phyloP scores from a whole-genome alignment of 1,140 invertebrate species.

The Papilio helenus region DNA sequence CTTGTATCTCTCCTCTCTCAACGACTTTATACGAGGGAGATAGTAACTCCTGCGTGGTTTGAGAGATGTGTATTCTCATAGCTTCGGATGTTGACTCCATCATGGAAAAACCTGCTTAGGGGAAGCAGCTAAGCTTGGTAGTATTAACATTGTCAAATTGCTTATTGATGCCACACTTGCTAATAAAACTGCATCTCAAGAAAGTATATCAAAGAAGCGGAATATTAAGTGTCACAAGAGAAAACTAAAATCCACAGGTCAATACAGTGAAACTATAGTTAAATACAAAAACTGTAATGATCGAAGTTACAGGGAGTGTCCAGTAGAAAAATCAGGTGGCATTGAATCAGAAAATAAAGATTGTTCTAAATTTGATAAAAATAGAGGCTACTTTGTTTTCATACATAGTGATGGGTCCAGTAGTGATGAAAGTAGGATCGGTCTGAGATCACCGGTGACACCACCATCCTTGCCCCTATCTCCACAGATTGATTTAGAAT shows the following conservation, averaged over 20 bases:
- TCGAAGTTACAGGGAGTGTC: slow-evolving; percentile 52
- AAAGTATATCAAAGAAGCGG: slow-evolving; percentile 53
- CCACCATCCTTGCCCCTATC: slow-evolving; percentile 59
- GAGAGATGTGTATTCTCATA: slow-evolving; percentile 97
- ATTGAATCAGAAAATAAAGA: slow-evolving; percentile 45
- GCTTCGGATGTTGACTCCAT: slow-evolving; percentile 96
- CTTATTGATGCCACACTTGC: slow-evolving; percentile 59
- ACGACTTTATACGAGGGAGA: slow-evolving; percentile 89
- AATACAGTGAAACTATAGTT: slow-evolving; percentile 57
- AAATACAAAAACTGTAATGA: slow-evolving; percentile 71
- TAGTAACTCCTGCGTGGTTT: slow-evolving; percentile 91
- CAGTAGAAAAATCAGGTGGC: slow-evolving; percentile 43
- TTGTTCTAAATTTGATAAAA: slow-evolving; percentile 55
- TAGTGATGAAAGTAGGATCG: slow-evolving; percentile 71
- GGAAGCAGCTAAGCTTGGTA: slow-evolving; percentile 70
- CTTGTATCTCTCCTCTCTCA: slow-evolving; percentile 92
- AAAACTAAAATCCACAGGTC: slow-evolving; percentile 55
- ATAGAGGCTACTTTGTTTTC: slow-evolving; percentile 76
- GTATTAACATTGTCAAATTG: slow-evolving; percentile 58
- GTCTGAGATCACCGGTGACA: slow-evolving; percentile 58
- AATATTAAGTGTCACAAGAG: slow-evolving; percentile 67
- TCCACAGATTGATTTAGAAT: slow-evolving; percentile 72
- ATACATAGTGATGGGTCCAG: slow-evolving; percentile 73
- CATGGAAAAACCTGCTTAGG: too few species aligned
- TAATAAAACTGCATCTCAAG: slow-evolving; percentile 37